Base-by-base conservation (phyloP, 2,797 vertebrate species). In the Hemitrygon akajei region DNA sequence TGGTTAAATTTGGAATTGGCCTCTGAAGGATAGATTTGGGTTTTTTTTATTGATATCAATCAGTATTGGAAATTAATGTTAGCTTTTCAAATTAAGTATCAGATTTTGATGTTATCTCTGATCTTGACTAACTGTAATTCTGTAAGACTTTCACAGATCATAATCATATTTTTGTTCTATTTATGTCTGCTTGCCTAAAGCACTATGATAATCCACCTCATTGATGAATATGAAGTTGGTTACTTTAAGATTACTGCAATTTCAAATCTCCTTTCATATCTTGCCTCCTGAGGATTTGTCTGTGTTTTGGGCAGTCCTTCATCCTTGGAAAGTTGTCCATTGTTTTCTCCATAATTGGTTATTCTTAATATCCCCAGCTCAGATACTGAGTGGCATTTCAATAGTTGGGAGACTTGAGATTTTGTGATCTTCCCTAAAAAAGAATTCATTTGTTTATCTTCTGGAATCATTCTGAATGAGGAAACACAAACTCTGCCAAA, bases 1-100 rank as follows among this genome's bases (percentile, higher is more conserved):
- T 97, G 97, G 96, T 94, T 97, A 96, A 95, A 95, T 96, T 96
- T 95, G 93, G 97, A 96, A 97, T 96, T 96, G 96, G 14, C 12
- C 96, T 96, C 95, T 95, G 95, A 96, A 96, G 96, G 96, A 96
- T 76, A 95, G 96, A 97, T 97, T 97, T 3, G 2, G 47, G 10
- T 95, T 95, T 95, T 94, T 94, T 87, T 95, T 95, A 96, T 96
- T 97, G 95, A 95, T 96, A 60, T 27, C 69, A 91, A 73, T 27
- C 87, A 37, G 40, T 47, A 27, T 92, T 93, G 27, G 71, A 76
- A 93, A 75, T 25, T 27, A 47, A 58, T 40, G 71, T 76, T 76
- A 7, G 37, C 7, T 73, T 93, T 75, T 71, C 16, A 69, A 93
- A 93, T 47, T 34, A 22, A 12, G 12, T 11, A 37, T 73, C 56